These are phyloP conservation scores for Pseudobourletiella spinata DNA, from an alignment of 1,140 invertebrate species.

Conservation along the genomic window DNA sequence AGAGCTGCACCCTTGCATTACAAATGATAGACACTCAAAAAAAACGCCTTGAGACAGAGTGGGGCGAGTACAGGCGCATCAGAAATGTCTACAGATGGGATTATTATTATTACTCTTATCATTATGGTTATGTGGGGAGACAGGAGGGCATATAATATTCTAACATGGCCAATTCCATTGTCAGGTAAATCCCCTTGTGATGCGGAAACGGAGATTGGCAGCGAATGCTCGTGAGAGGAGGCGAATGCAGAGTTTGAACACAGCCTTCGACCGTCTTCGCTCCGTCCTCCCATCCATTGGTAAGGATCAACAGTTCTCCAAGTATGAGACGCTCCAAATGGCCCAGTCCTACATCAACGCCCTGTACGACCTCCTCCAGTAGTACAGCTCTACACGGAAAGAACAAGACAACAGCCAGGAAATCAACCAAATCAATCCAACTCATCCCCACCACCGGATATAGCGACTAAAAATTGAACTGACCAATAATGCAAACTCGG, in stretches of 20 bases:
- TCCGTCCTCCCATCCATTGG: slow-evolving; percentile 81
- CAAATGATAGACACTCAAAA: too few relatives aligned
- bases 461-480: not conserved
- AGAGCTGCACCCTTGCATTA: too few relatives aligned
- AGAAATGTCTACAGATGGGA: too few relatives aligned
- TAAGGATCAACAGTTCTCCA: slow-evolving; percentile 84
- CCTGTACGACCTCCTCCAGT: slow-evolving; percentile 70
- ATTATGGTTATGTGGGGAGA: too few relatives aligned
- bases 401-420: not conserved
- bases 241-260: slow-evolving; percentile 89
- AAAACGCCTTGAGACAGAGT: too few relatives aligned
- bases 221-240: slow-evolving; percentile 86
- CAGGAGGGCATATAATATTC: too few relatives aligned
- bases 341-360: slow-evolving; percentile 91
- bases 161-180: slow-evolving; percentile 45
- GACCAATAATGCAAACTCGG: not conserved
- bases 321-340: slow-evolving; percentile 96
- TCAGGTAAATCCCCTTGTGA: slow-evolving; percentile 62
- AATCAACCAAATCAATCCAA: not conserved
- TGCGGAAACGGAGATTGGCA: slow-evolving; percentile 71
- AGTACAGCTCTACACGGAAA: too few relatives aligned
- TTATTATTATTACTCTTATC: too few relatives aligned
- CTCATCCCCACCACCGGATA: not conserved
- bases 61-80: too few relatives aligned
- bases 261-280: slow-evolving; percentile 82